These are phyloP conservation scores for Ictalurus furcatus DNA, from an alignment of 2,113 vertebrate species.

Conservation along the genomic window DNA sequence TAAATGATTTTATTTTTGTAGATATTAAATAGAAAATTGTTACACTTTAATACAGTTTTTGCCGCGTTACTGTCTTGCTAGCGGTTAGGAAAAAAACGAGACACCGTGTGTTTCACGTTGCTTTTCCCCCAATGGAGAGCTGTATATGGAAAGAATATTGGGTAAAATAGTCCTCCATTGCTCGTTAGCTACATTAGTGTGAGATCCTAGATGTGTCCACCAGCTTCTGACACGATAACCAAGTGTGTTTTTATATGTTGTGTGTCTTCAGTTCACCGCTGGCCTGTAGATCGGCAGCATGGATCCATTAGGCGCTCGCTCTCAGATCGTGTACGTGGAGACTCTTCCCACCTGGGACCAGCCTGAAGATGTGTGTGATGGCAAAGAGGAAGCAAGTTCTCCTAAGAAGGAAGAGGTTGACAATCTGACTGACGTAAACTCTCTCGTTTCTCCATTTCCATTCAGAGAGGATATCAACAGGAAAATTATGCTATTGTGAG, in stretches of 20 bases:
- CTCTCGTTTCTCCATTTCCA: slow-evolving; percentile 84
- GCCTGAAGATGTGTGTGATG: slow-evolving; percentile 60
- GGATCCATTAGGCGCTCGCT: slow-evolving; percentile 97
- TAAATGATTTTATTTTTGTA: neutral
- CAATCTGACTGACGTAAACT: slow-evolving; percentile 52
- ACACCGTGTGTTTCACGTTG: neutral
- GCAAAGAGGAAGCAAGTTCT: slow-evolving; percentile 53
- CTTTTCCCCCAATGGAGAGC: neutral
- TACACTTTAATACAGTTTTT: too few species aligned
- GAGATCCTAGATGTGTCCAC: neutral
- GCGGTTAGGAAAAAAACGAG: neutral
- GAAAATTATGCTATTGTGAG: slow-evolving; percentile 93
- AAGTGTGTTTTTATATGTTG: neutral
- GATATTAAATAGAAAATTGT: neutral
- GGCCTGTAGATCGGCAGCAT: slow-evolving; percentile 65
- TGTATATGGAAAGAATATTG: neutral
- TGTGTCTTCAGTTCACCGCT: slow-evolving; percentile 19
- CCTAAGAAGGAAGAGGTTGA: slow-evolving; percentile 41
- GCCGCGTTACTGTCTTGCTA: neutral
- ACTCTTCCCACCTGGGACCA: slow-evolving; percentile 82
- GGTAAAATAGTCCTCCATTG: neutral
- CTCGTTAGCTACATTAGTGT: neutral
- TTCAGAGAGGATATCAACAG: slow-evolving; percentile 84
- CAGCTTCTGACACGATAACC: neutral
- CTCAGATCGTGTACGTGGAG: slow-evolving; percentile 89